A percentile compares a stretch with the other conserved stretches of the same genome.
These are phyloP conservation scores for Plebejus melissa DNA, from an alignment of 2,888 invertebrate genomes.

Conservation along the genomic window DNA sequence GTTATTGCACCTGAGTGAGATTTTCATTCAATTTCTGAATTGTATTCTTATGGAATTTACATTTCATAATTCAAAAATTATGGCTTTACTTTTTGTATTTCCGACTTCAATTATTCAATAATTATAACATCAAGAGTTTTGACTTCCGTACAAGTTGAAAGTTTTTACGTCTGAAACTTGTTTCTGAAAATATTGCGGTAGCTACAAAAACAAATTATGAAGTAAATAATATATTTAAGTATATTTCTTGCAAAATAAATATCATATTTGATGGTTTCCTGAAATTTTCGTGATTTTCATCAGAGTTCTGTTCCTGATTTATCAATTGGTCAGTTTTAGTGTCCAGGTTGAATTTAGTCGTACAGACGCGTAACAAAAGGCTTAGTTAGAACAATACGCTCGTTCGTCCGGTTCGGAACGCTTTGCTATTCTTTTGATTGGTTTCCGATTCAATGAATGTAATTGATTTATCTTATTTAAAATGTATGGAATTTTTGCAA, in stretches of 20 bases:
- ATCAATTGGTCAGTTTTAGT: conserved; percentile 67
- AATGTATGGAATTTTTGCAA: conserved; percentile 8
- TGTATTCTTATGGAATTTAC: neutral
- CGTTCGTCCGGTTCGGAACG: conserved; percentile 55
- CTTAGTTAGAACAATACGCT: conserved; percentile 68
- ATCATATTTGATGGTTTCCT: neutral
- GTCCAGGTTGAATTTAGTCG: conserved; percentile 40
- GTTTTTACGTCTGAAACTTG: too few relatives aligned
- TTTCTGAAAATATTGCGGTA: too few relatives aligned
- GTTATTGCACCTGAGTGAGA: neutral
- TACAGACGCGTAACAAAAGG: conserved; percentile 55
- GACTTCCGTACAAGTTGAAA: too few relatives aligned
- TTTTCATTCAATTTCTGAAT: neutral
- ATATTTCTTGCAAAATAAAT: too few relatives aligned
- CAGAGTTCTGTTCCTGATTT: conserved; percentile 47
- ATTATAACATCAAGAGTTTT: too few relatives aligned
- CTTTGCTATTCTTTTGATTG: conserved; percentile 64
- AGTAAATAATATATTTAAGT: too few relatives aligned
- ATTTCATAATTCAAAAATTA: neutral
- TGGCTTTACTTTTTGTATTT: too few relatives aligned
- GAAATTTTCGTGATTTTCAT: conserved; percentile 26
- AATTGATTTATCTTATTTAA: conserved; percentile 25
- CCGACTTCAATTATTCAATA: too few relatives aligned
- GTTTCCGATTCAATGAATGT: conserved; percentile 44
- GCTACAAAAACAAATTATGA: too few relatives aligned